Conservation (phyloP, 1,140 invertebrate species). For the Probaryconus sp. region DNA sequence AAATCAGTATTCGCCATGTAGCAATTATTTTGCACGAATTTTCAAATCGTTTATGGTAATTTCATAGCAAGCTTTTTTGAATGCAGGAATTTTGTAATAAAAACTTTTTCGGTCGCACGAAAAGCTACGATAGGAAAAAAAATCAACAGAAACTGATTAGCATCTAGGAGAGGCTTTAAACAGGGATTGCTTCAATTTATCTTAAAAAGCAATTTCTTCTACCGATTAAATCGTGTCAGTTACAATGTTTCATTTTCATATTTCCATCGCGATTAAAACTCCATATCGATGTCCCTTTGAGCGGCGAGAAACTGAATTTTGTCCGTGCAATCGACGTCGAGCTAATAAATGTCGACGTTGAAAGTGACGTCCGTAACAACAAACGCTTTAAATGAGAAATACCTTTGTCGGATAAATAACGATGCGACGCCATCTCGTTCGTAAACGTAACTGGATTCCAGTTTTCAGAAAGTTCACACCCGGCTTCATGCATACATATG, state of each 20-base stretch:
- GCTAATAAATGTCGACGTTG: constrained; percentile 43
- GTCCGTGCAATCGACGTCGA: constrained; percentile 31
- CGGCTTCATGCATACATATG: constrained; percentile 52
- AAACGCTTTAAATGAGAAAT: constrained; percentile 49
- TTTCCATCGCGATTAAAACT: constrained; percentile 29
- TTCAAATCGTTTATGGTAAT: too few species aligned
- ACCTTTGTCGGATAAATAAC: constrained; percentile 53
- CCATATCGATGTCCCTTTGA: constrained; percentile 41
- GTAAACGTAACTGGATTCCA: constrained; percentile 57
- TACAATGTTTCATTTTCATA: constrained; percentile 34
- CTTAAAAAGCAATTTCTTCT: neutral
- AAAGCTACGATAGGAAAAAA: too few species aligned
- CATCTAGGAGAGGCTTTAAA: too few species aligned
- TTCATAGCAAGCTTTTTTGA: too few species aligned
- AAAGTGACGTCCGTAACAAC: constrained; percentile 38
- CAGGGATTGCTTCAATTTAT: too few species aligned
- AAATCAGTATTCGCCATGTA: too few species aligned
- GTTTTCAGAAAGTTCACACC: constrained; percentile 54
- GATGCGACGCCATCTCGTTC: constrained; percentile 50
- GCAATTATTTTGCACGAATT: too few species aligned
- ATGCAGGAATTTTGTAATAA: too few species aligned
- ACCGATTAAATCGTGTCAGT: constrained; percentile 21
- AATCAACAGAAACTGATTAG: too few species aligned
- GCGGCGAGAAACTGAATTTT: constrained; percentile 30
- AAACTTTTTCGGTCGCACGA: too few species aligned